Evolutionary conservation across 1,140 invertebrate species (phyloP).

Genomic region (Cyclina sinensis): DNA sequence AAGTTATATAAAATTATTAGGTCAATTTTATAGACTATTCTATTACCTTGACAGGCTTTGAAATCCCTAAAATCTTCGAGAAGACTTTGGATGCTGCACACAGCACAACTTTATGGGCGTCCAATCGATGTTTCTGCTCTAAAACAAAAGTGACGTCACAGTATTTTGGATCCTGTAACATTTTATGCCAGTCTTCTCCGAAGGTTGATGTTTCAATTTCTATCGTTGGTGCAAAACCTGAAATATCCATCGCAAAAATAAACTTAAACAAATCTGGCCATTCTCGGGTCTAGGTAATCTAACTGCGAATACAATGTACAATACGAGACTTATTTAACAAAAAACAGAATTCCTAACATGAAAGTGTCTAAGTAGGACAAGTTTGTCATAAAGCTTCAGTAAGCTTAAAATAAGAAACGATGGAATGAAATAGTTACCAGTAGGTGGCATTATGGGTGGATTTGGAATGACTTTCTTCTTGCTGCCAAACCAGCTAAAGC

Average conservation of each 20-base stretch:
- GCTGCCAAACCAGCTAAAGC: neutral
- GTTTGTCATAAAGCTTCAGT: no score
- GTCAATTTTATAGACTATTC: no score
- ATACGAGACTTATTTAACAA: no score
- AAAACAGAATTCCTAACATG: no score
- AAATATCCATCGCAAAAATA: neutral
- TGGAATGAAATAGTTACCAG: no score
- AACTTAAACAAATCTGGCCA: no score
- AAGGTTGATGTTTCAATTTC: slow-evolving; percentile 81
- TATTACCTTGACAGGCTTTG: slow-evolving; percentile 66
- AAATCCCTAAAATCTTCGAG: slow-evolving; percentile 71
- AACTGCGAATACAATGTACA: no score
- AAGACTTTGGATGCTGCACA: slow-evolving; percentile 82
- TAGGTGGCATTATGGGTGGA: slow-evolving; percentile 81
- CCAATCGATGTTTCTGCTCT: slow-evolving; percentile 71
- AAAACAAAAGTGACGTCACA: slow-evolving; percentile 81
- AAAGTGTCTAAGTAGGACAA: no score
- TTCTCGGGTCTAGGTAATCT: no score
- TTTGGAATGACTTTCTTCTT: slow-evolving; percentile 64
- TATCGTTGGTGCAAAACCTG: slow-evolving; percentile 82
- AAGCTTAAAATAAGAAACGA: no score
- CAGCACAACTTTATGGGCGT: slow-evolving; percentile 80
- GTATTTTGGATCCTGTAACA: slow-evolving; percentile 77
- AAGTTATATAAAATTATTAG: no score
- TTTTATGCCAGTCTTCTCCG: slow-evolving; percentile 79